A percentile compares a stretch with the other conserved stretches of the same genome.
Evolutionary conservation across 1,140 invertebrate species (phyloP).

Genomic region (Heliconius congener): DNA sequence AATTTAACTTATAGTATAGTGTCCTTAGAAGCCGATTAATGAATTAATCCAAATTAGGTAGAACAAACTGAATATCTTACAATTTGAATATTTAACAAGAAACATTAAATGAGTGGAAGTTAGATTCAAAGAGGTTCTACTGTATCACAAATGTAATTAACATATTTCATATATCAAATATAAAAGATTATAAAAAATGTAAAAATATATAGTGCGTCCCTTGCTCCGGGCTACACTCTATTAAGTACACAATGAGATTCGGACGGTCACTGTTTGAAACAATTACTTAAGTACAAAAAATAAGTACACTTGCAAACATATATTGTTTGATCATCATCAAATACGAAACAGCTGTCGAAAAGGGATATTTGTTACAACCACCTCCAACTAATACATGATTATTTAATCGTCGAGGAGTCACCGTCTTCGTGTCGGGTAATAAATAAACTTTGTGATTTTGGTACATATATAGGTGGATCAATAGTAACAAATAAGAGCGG

Average conservation of each 20-base stretch:
- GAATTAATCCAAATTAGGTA: no score
- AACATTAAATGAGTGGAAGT: background rate
- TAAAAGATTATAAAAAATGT: slow-evolving; percentile 3
- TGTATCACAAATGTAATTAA: background rate
- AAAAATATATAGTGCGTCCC: background rate
- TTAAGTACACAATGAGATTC: slow-evolving; percentile 43
- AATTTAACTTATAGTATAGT: background rate
- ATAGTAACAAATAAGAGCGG: background rate
- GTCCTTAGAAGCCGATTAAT: background rate
- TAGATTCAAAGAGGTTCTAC: background rate
- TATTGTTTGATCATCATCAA: background rate
- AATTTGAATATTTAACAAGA: background rate
- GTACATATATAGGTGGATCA: background rate
- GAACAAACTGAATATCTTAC: no score
- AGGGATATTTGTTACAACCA: background rate
- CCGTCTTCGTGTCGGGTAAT: background rate
- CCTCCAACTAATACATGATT: background rate
- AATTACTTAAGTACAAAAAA: slow-evolving; percentile 5
- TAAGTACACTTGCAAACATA: background rate
- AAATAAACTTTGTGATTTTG: background rate
- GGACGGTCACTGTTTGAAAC: slow-evolving; percentile 33
- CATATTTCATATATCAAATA: slow-evolving; percentile 6
- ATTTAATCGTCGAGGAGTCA: background rate
- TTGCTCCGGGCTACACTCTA: background rate
- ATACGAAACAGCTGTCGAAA: background rate